phyloP scores from a whole-genome alignment of 2,888 invertebrate species.

The Drosophila diplacantha region DNA sequence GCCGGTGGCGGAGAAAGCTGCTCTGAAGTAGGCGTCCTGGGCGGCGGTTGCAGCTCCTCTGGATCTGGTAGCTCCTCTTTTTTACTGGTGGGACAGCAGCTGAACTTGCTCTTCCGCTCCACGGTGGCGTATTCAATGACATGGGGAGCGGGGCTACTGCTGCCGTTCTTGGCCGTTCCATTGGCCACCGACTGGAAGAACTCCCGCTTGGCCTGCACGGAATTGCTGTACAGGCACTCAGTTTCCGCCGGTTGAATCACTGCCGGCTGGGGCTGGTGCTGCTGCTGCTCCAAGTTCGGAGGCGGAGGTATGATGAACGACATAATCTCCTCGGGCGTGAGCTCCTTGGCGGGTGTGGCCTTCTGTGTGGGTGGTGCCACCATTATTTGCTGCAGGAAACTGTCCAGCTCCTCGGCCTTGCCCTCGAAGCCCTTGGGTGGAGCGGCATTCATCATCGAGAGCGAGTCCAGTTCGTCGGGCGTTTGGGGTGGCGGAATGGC shows the following conservation, averaged over 20 bases:
- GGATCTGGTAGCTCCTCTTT: constrained; percentile 74
- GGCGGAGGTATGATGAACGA: constrained; percentile 91
- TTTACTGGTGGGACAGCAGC: constrained; percentile 83
- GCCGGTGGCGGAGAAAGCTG: constrained; percentile 83
- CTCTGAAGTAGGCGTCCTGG: constrained; percentile 80
- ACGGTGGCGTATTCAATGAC: constrained; percentile 86
- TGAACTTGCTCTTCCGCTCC: constrained; percentile 85
- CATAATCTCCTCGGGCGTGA: constrained; percentile 90
- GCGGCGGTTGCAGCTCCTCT: constrained; percentile 79
- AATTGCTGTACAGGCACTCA: constrained; percentile 80
- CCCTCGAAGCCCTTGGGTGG: constrained; percentile 87
- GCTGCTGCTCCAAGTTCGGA: constrained; percentile 79
- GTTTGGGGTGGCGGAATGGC: constrained; percentile 91
- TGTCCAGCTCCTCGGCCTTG: constrained; percentile 84
- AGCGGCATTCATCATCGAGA: constrained; percentile 84
- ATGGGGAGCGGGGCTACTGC: constrained; percentile 68
- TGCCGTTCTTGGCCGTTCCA: constrained; percentile 35
- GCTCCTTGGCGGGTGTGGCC: constrained; percentile 85
- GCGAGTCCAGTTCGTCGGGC: constrained; percentile 87
- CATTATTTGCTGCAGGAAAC: constrained; percentile 87
- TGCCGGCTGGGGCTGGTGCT: constrained; percentile 44
- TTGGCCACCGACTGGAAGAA: constrained; percentile 60
- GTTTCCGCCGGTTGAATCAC: constrained; percentile 31
- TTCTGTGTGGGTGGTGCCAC: constrained; percentile 89
- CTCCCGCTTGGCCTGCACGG: constrained; percentile 67